Evolutionary conservation across 2,888 invertebrate genomes (phyloP).

Genomic region (Enchytraeus crypticus): DNA sequence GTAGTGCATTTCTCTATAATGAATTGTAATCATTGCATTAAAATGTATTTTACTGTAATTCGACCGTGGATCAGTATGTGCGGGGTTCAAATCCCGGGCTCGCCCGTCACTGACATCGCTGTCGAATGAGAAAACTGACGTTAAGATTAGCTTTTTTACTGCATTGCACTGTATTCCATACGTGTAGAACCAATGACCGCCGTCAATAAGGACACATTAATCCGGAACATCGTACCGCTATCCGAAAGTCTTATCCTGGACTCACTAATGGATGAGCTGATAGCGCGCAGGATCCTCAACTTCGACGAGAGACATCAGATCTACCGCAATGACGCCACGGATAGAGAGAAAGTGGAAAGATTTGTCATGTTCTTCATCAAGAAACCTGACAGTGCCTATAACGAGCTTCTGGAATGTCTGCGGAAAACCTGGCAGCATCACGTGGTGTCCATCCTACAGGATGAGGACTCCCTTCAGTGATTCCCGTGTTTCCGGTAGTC

Average conservation of each 20-base stretch:
- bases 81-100: no score
- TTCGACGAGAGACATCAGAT: not conserved
- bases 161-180: no score
- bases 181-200: no score
- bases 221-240: not conserved
- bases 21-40: no score
- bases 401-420: not conserved
- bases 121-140: no score
- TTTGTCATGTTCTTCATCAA: not conserved
- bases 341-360: not conserved
- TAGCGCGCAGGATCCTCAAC: not conserved
- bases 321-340: not conserved
- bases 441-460: not conserved
- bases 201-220: not conserved
- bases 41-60: no score
- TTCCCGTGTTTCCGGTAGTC: no score
- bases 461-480: no score
- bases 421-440: not conserved
- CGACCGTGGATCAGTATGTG: no score
- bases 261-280: not conserved
- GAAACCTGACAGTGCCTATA: not conserved
- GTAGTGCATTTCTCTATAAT: no score
- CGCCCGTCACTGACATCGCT: no score
- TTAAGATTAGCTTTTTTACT: no score
- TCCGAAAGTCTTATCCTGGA: not conserved